Percentiles rank a stretch among this genome's conserved stretches.
Evolutionary conservation across 1,140 invertebrate genomes (phyloP).

Genomic region (Hirudo medicinalis): DNA sequence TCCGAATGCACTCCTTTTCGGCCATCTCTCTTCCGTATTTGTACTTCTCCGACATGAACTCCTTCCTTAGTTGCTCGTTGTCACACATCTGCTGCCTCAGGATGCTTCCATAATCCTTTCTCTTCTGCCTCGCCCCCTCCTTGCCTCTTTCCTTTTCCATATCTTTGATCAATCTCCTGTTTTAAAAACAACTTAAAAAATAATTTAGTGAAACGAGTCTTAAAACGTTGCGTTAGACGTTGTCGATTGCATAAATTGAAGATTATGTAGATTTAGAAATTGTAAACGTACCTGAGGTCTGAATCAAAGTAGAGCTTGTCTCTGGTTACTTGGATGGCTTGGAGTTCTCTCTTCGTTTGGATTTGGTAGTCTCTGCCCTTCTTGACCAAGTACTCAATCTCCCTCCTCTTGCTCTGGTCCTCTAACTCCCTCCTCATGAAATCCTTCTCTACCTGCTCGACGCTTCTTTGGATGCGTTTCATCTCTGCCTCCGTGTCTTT

Average conservation of each 20-base stretch:
- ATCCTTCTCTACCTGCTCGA: not conserved
- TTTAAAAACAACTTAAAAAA: not conserved
- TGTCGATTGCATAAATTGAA: no score
- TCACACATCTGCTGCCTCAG: not conserved
- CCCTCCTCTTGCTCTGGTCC: not conserved
- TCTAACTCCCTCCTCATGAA: not conserved
- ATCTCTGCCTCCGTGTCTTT: not conserved
- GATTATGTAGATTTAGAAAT: no score
- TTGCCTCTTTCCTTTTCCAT: not conserved
- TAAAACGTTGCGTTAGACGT: not conserved
- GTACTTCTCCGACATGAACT: not conserved
- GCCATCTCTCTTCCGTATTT: not conserved
- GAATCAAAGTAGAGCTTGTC: constrained; percentile 3
- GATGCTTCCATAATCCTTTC: not conserved
- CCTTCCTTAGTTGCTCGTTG: not conserved
- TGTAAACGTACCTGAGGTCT: not conserved
- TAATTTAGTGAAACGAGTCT: not conserved
- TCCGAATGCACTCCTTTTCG: not conserved
- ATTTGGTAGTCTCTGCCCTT: not conserved
- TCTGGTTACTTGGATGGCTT: not conserved
- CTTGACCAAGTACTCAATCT: not conserved
- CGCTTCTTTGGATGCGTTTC: not conserved
- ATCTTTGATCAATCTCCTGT: not conserved
- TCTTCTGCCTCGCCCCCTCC: not conserved
- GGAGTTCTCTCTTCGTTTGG: constrained; percentile 1